A percentile compares a stretch with the other conserved stretches of the same genome.
These are phyloP conservation scores for Laspeyria flexula DNA, from an alignment of 2,888 invertebrate species.

Conservation along the genomic window DNA sequence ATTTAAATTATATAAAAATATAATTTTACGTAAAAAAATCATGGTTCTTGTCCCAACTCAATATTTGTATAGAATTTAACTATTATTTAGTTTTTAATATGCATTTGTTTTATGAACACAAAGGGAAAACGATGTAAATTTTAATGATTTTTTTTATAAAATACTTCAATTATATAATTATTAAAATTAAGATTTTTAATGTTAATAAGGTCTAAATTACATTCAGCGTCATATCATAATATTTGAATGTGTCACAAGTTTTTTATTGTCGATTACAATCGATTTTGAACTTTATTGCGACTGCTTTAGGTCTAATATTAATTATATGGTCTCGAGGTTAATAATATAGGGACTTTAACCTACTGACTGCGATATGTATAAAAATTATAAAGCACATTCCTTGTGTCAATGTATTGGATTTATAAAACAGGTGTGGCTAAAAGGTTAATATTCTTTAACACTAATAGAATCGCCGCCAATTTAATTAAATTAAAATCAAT, in stretches of 20 bases:
- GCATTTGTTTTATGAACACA: conserved; percentile 53
- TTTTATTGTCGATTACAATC: not conserved
- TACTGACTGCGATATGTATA: too few relatives aligned
- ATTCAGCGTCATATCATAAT: conserved; percentile 36
- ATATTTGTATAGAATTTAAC: conserved; percentile 4
- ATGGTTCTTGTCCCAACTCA: not conserved
- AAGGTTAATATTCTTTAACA: too few relatives aligned
- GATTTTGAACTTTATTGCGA: not conserved
- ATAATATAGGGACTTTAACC: too few relatives aligned
- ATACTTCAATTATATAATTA: conserved; percentile 31
- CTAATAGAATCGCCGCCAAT: too few relatives aligned
- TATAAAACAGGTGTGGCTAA: too few relatives aligned
- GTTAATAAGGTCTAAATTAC: conserved; percentile 22
- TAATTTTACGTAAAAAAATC: too few relatives aligned
- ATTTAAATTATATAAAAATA: too few relatives aligned
- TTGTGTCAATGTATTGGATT: too few relatives aligned
- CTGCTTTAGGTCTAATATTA: too few relatives aligned
- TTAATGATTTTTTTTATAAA: conserved; percentile 35
- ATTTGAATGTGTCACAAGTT: not conserved
- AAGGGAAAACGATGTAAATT: conserved; percentile 40
- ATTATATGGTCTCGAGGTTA: too few relatives aligned
- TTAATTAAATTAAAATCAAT: too few relatives aligned
- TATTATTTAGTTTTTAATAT: conserved; percentile 53
- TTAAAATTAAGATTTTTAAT: conserved; percentile 33
- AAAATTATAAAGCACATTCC: too few relatives aligned